Evolutionary conservation across 1,140 invertebrate genomes (phyloP).

Genomic region (Dryas iulia): DNA sequence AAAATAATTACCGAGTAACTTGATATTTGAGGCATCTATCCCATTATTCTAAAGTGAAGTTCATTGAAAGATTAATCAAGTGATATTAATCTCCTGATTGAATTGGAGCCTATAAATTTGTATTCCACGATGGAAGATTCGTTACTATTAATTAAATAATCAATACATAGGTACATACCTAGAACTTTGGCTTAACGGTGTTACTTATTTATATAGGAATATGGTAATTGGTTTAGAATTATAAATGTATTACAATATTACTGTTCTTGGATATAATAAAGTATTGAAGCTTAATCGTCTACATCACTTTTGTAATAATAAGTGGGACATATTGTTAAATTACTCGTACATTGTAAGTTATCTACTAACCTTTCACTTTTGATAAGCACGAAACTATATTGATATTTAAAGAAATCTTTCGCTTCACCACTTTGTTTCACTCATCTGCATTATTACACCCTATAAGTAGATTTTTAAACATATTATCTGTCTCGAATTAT

Average conservation of each 20-base stretch:
- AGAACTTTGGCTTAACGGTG: background rate
- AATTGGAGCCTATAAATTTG: conserved; percentile 17
- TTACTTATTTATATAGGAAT: background rate
- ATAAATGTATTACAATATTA: background rate
- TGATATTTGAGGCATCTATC: background rate
- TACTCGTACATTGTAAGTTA: conserved; percentile 36
- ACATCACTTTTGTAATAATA: background rate
- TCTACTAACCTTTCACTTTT: conserved; percentile 52
- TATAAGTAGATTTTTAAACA: background rate
- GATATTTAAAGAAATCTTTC: background rate
- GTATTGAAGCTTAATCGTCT: background rate
- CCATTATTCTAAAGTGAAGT: conserved; percentile 18
- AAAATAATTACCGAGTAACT: background rate
- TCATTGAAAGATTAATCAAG: conserved; percentile 26
- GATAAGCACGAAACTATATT: conserved; percentile 28
- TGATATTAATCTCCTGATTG: conserved; percentile 21
- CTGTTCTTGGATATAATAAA: no score
- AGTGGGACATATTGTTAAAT: background rate
- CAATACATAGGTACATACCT: conserved; percentile 7
- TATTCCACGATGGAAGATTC: background rate
- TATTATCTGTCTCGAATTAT: background rate
- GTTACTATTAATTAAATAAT: conserved; percentile 22
- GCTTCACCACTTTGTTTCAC: background rate
- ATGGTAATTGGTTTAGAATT: background rate
- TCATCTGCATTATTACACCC: background rate